These are phyloP conservation scores for Euthynnus affinis DNA, from an alignment of 2,797 vertebrate genomes.

Conservation along the genomic window DNA sequence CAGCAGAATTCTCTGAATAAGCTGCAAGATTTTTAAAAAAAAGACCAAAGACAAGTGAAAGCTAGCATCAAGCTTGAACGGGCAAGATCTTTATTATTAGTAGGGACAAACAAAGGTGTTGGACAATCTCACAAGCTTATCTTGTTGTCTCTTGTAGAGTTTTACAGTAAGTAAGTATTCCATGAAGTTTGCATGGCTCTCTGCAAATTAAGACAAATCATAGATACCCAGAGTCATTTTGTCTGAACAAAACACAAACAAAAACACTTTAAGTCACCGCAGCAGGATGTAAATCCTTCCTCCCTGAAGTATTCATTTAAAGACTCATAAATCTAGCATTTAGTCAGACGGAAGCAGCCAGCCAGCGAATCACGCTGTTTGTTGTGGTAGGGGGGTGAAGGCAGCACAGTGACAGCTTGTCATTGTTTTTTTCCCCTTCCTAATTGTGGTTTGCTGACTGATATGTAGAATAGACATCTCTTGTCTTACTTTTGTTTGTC, in stretches of 20 bases:
- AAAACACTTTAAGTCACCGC: conserved; percentile 70
- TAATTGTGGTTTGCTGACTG: conserved; percentile 70
- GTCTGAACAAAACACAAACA: conserved; percentile 64
- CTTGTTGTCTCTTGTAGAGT: background rate
- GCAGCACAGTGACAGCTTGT: conserved; percentile 61
- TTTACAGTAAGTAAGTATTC: conserved; percentile 7
- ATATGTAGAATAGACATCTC: conserved; percentile 44
- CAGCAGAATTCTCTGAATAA: background rate
- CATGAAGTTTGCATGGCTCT: conserved; percentile 35
- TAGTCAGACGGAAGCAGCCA: conserved; percentile 71
- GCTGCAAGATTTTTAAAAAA: background rate
- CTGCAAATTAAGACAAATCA: conserved; percentile 56
- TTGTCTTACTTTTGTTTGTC: conserved; percentile 41
- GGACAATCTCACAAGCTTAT: background rate
- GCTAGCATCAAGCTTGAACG: background rate
- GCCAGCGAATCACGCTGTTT: conserved; percentile 70
- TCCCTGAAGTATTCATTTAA: conserved; percentile 73
- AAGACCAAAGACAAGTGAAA: background rate
- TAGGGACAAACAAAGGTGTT: background rate
- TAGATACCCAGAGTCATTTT: conserved; percentile 73
- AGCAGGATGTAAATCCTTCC: conserved; percentile 69
- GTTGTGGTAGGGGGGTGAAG: conserved; percentile 30
- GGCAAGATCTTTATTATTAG: background rate
- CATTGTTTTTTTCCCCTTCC: conserved; percentile 46
- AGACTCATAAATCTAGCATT: conserved; percentile 74